Conservation (phyloP, 2,797 vertebrate genomes). For the Pipistrellus nathusii region DNA sequence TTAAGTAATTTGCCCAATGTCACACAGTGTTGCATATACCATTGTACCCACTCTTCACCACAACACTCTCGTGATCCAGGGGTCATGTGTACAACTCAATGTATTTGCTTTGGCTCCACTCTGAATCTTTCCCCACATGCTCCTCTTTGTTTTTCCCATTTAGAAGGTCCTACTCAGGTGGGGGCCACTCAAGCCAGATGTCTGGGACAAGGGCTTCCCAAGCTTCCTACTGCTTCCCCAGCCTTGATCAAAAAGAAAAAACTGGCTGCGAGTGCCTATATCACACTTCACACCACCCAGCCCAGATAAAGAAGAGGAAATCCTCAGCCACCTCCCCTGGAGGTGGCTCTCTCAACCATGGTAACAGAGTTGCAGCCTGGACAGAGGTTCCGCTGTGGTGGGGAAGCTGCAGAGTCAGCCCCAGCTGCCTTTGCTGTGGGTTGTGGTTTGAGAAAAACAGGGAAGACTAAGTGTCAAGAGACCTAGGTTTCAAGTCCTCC, state of each 20-base stretch:
- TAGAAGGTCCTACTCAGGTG: not conserved
- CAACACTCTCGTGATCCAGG: not conserved
- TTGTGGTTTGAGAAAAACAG: slow-evolving; percentile 29
- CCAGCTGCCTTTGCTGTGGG: not conserved
- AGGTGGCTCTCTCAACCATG: slow-evolving; percentile 51
- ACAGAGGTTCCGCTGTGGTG: slow-evolving; percentile 59
- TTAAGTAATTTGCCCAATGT: slow-evolving; percentile 12
- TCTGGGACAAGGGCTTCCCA: slow-evolving; percentile 39
- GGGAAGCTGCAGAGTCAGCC: slow-evolving; percentile 61
- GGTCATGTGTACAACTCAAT: not conserved
- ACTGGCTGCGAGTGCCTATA: not conserved
- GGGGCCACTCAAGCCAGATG: not conserved
- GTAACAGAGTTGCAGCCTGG: slow-evolving; percentile 20
- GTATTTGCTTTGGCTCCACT: not conserved
- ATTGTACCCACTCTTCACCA: not conserved
- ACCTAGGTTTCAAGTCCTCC: slow-evolving; percentile 31
- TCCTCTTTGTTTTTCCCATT: not conserved
- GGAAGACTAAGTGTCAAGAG: not conserved
- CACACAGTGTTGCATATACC: not conserved
- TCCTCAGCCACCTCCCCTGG: slow-evolving; percentile 52
- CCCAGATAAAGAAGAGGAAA: slow-evolving; percentile 80
- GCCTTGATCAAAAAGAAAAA: slow-evolving; percentile 46
- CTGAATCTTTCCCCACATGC: not conserved
- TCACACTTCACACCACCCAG: slow-evolving; percentile 50
- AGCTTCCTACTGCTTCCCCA: not conserved